These are phyloP conservation scores for Polymixis lichenea DNA, from an alignment of 2,888 invertebrate species.

Conservation along the genomic window DNA sequence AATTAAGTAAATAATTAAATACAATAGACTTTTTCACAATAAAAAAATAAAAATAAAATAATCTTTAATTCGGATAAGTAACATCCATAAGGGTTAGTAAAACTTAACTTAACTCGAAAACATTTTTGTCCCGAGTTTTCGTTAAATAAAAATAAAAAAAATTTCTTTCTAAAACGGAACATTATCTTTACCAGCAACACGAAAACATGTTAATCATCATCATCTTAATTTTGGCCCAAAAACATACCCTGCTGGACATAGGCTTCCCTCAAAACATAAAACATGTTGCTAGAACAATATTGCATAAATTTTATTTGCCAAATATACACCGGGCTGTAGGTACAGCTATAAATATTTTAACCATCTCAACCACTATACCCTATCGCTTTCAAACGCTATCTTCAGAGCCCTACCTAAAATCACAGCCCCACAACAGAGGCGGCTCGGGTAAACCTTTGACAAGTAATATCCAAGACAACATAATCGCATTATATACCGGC, in stretches of 20 bases:
- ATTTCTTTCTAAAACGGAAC: neutral
- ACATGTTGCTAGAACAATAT: neutral
- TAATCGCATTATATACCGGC: constrained; percentile 69
- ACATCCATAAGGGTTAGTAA: no score
- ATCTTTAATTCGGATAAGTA: no score
- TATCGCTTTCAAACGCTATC: neutral
- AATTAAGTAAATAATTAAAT: no score
- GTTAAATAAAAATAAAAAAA: neutral
- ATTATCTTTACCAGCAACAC: neutral
- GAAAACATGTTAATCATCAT: neutral
- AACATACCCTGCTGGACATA: no score
- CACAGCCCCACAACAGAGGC: constrained; percentile 54
- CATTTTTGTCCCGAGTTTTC: neutral
- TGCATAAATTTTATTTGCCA: neutral
- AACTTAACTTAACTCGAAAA: neutral
- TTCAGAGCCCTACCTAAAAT: constrained; percentile 21
- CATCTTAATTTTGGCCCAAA: no score
- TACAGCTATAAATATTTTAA: neutral
- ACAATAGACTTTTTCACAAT: neutral
- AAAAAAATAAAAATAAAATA: no score
- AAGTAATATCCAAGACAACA: constrained; percentile 72
- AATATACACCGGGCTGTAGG: no score
- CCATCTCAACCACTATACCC: neutral
- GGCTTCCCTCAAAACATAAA: neutral
- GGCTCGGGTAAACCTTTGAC: constrained; percentile 70